Evolutionary conservation across 2,797 vertebrate genomes (phyloP), one percentile per base, ranked within the genome.

Genomic region (Sciurus carolinensis): DNA sequence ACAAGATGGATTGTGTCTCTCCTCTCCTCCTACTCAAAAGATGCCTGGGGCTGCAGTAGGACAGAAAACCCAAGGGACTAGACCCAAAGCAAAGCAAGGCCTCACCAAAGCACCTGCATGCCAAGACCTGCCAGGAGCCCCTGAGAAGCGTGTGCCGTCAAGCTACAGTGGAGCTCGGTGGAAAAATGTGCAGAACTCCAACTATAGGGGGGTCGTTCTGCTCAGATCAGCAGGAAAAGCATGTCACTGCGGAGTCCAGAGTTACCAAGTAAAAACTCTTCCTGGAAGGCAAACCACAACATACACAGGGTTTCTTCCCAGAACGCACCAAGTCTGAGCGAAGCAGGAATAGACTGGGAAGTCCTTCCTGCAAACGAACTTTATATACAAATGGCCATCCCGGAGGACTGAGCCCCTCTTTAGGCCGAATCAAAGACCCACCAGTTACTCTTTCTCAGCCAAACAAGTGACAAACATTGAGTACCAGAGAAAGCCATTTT

Each of bases 1-100:
- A 66, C 69, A 94, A 91, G 93, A 96, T 52, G 91, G 87, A 93
- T 73, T 47, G 39, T 80, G 83, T 80, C 62, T 95, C 73, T 88
- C 87, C 90, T 86, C 76, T 93, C 71, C 67, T 96, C 94, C 85
- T 77, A 72, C 83, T 92, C 85, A 90, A 82, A 94, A 91, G 87
- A 83, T 67, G 77, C 59, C 91, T 52, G 67, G 86, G 79, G 76
- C 84, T 86, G 33, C 44, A 67, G 39, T 7, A 14, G 83, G 84
- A 76, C 57, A 22, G n/a, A 79, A 83, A 90, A 71, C 77, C 28
- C 17, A 22, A 52, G 64, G 47, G 87, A 24, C 52, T 50, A 36
- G 52, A 33, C 42, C 82, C 26, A 36, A 9, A 52, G 86, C 26
- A 36, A 9, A 52, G 86, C 9, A 42, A 88, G 0, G n/a, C 76